These are phyloP conservation scores for Salvator merianae DNA, from an alignment of 2,113 vertebrate genomes.

Conservation along the genomic window DNA sequence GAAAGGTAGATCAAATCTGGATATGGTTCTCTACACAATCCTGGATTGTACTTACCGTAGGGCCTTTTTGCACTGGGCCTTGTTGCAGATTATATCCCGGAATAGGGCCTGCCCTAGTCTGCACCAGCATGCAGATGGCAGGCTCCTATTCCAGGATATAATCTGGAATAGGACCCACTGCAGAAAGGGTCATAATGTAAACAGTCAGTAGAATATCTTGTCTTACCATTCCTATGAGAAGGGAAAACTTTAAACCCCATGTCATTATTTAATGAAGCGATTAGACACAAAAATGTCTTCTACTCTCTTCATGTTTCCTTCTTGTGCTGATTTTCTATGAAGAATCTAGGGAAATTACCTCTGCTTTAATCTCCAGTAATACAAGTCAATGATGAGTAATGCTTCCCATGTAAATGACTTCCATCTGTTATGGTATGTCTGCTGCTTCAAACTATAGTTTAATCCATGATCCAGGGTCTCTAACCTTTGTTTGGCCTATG, in stretches of 20 bases:
- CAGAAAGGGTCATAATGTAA: background rate
- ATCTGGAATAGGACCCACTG: too few species aligned
- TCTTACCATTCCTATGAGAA: background rate
- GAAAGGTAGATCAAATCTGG: slow-evolving; percentile 32
- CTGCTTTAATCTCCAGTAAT: background rate
- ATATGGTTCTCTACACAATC: slow-evolving; percentile 1
- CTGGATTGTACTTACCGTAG: background rate
- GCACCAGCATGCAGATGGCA: too few species aligned
- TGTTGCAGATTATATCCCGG: too few species aligned
- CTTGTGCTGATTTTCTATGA: slow-evolving; percentile 6
- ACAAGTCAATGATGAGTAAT: background rate
- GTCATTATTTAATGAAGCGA: background rate
- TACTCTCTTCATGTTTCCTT: background rate
- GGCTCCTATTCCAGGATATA: too few species aligned
- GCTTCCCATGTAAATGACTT: too few species aligned
- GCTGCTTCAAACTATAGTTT: too few species aligned
- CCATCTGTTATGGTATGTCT: too few species aligned
- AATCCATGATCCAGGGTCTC: too few species aligned
- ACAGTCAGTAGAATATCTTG: background rate
- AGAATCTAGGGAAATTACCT: background rate
- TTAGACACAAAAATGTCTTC: background rate
- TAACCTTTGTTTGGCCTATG: too few species aligned
- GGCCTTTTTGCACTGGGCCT: too few species aligned
- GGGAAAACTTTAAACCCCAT: background rate
- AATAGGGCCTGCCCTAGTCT: too few species aligned